These are phyloP conservation scores for Hyalella azteca DNA, from an alignment of 2,888 invertebrate species.

Conservation along the genomic window DNA sequence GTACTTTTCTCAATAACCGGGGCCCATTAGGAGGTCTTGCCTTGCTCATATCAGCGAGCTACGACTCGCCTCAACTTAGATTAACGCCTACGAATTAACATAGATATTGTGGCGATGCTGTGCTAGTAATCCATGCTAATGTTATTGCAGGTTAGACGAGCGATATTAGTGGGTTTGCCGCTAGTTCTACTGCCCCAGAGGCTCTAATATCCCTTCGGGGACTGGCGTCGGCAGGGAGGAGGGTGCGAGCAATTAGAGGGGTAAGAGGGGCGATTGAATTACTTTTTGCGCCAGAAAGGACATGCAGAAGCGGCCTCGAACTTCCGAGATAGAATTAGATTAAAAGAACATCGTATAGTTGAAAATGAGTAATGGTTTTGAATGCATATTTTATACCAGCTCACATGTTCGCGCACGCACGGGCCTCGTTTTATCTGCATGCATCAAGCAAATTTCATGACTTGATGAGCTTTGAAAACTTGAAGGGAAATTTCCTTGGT, in stretches of 20 bases:
- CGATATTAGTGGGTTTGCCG: constrained; percentile 36
- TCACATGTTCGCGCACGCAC: too few relatives aligned
- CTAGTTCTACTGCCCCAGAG: constrained; percentile 36
- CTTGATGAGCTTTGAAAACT: too few relatives aligned
- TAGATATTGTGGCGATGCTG: constrained; percentile 37
- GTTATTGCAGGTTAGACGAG: constrained; percentile 36
- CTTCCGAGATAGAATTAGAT: constrained; percentile 11
- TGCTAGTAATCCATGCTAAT: constrained; percentile 36
- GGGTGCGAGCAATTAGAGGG: constrained; percentile 33
- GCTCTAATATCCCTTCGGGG: constrained; percentile 29
- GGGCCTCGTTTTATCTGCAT: too few relatives aligned
- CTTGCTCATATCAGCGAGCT: constrained; percentile 19
- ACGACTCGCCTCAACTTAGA: constrained; percentile 24
- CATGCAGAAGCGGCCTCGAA: constrained; percentile 13
- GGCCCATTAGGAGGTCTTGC: constrained; percentile 8
- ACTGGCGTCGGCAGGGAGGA: not conserved
- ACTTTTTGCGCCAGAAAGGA: constrained; percentile 21
- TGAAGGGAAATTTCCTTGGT: too few relatives aligned
- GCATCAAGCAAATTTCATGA: too few relatives aligned
- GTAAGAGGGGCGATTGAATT: constrained; percentile 35
- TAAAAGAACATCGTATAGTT: not conserved
- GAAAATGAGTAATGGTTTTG: not conserved
- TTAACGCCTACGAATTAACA: constrained; percentile 32
- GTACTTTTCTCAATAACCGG: constrained; percentile 28
- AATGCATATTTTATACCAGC: too few relatives aligned